Percentiles rank a stretch among this genome's conserved stretches.
phyloP scores from a whole-genome alignment of 1,140 invertebrate genomes.

The Drosophila truncata region DNA sequence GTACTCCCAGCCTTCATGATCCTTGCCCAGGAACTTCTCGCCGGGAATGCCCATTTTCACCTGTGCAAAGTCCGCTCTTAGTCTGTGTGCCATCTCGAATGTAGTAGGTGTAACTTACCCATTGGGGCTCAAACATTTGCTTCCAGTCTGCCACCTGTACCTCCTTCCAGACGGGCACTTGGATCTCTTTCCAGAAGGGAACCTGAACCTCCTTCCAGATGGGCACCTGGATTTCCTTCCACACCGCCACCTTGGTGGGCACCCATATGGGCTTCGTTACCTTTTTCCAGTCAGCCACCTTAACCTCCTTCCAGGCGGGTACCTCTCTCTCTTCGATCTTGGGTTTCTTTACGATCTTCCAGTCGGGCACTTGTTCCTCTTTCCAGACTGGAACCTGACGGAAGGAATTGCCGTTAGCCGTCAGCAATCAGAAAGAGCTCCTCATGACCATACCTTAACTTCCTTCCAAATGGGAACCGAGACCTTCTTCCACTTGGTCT shows the following conservation, averaged over 20 bases:
- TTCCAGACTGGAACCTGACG: constrained; percentile 87
- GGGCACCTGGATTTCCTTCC: constrained; percentile 86
- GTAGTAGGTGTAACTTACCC: constrained; percentile 77
- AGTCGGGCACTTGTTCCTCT: constrained; percentile 87
- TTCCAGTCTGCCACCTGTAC: constrained; percentile 85
- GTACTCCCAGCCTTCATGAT: constrained; percentile 91
- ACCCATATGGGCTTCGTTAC: constrained; percentile 88
- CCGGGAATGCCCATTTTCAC: constrained; percentile 90
- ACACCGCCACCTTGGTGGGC: constrained; percentile 87
- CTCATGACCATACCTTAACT: constrained; percentile 85
- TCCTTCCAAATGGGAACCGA: constrained; percentile 89
- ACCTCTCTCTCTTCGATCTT: constrained; percentile 86
- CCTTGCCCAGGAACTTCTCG: constrained; percentile 90
- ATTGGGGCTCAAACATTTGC: constrained; percentile 87
- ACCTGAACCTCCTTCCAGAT: constrained; percentile 87
- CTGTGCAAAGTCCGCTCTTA: constrained; percentile 45
- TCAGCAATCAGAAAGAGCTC: background rate
- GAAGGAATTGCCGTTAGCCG: background rate
- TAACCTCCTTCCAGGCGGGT: constrained; percentile 86
- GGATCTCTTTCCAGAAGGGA: constrained; percentile 88
- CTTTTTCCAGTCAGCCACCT: constrained; percentile 88
- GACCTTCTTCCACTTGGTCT: constrained; percentile 87
- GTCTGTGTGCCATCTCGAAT: background rate
- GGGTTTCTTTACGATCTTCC: constrained; percentile 88
- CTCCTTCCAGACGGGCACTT: constrained; percentile 87